Evolutionary conservation across 2,888 invertebrate species (phyloP), one percentile per base, ranked within the genome.

Genomic region (Leucophora obtusa): DNA sequence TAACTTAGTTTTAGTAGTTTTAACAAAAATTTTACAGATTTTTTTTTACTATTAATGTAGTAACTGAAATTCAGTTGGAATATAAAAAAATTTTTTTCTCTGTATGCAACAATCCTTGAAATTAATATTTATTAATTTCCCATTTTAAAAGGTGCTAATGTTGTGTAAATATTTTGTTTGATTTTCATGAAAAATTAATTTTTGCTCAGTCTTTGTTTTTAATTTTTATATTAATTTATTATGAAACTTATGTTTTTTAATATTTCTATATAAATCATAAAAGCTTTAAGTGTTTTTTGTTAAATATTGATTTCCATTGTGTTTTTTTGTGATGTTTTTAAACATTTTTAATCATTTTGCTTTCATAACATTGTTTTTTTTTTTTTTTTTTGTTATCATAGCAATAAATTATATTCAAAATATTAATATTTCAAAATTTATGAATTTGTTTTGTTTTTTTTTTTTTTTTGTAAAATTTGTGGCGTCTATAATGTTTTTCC

Each of bases 271-370:
- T 54, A 68, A 76, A 76, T 76, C 76, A 76, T 68, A 60, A 70
- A 70, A 62, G 33, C 21, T 66, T 54, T 71, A 70, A 71, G 75
- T 75, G 75, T 66, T 79, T 79, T 59, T 47, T 28, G 53, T 69
- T 74, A 33, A 33, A 17, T 65, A 74, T 74, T 68, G 63, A 78
- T 68, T 73, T 56, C 5, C 7, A 47, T 47, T 47, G 10, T 38
- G 4, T 11, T 5, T n/a, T 11, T 47, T 47, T 47, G 14, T 38
- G 38, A 38, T 38, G 38, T 14, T 38, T 38, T 53, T 11, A 56
- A 56, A 56, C 14, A 54, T n/a, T 56, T 62, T n/a, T 58, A 58
- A 58, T 62, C 21, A 15, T 50, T 50, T 50, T 62, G 5, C n/a
- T 47, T 50, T 60, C n/a, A 47, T 47, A 47, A 47, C 14, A 47